phyloP scores from a whole-genome alignment of 2,113 vertebrate species.

The Platysteira castanea region DNA sequence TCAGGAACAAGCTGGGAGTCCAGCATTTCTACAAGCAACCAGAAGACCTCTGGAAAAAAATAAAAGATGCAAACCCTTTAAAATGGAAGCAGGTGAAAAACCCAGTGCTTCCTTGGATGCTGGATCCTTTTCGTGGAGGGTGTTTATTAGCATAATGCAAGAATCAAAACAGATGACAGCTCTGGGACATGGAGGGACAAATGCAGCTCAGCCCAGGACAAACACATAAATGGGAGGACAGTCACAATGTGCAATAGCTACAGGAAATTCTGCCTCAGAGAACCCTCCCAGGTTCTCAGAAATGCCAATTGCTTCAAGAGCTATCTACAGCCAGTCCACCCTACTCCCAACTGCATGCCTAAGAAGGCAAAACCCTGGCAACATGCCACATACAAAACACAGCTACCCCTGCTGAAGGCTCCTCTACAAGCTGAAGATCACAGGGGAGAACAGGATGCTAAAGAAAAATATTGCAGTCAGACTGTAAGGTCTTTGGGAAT shows the following conservation, averaged over 20 bases:
- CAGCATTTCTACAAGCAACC: conserved; percentile 40
- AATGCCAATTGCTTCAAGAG: not conserved
- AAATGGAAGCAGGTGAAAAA: not conserved
- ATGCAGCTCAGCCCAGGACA: not conserved
- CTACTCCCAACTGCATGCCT: not conserved
- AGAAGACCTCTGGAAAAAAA: conserved; percentile 18
- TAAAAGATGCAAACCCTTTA: not conserved
- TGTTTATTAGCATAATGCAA: not conserved
- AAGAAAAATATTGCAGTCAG: not conserved
- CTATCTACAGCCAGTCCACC: not conserved
- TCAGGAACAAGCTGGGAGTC: conserved; percentile 64
- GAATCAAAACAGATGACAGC: not conserved
- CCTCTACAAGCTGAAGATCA: not conserved
- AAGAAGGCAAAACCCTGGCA: not conserved
- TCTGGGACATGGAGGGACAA: not conserved
- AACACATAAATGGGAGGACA: not conserved
- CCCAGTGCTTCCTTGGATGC: not conserved
- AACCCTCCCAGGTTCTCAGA: not conserved
- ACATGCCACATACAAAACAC: not conserved
- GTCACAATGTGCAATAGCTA: not conserved
- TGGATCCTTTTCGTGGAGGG: not conserved
- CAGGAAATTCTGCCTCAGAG: not conserved
- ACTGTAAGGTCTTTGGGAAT: not conserved
- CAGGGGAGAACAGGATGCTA: not conserved
- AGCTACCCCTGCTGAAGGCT: not conserved